Base-by-base conservation (phyloP, 2,797 vertebrate species). In the Macroramphosus scolopax region DNA sequence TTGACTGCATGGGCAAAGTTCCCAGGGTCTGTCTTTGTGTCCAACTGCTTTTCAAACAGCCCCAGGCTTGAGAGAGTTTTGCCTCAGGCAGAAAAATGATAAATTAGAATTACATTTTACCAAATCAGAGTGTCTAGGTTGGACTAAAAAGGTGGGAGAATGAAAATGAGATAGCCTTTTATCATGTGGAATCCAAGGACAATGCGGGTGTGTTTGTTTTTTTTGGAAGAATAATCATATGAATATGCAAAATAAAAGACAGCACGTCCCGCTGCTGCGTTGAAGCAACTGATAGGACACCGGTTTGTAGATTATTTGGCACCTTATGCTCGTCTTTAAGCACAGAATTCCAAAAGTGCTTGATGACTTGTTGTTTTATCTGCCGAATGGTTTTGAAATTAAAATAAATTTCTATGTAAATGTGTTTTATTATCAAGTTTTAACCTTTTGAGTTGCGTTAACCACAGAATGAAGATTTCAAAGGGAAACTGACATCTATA, bases 1-100 rank as follows among this genome's bases (percentile, higher is more conserved):
- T 91, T 91, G 89, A 90, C 88, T 90, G 77, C 83, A 88, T 86
- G 85, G 87, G 87, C 88, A 90, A 90, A 89, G 89, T 91, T 90
- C 90, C 88, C 86, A 89, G 88, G 86, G 88, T 88, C 81, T 75
- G 77, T 86, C 89, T 90, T 91, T 90, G 88, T 91, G 85, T 88
- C 87, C 83, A 25, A 82, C 83, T 61, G 86, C 87, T 89, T 90
- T 89, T 87, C 84, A 90, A 90, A 91, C 82, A 87, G 86, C 88
- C 87, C 65, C 81, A 46, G 88, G 89, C 89, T 81, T 87, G 85
- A 85, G 86, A 89, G 86, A 88, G 82, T 82, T 88, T 81, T 72
- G 88, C 88, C 87, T 80, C 53, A n/a, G 86, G 86, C 84, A 53
- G 61, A 87, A 88, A 89, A 87, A 90, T 86, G 86, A 90, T 90